A percentile compares a stretch with the other conserved stretches of the same genome.
These are phyloP conservation scores for Geophilus truncorum DNA, from an alignment of 2,888 invertebrate genomes.

Conservation along the genomic window DNA sequence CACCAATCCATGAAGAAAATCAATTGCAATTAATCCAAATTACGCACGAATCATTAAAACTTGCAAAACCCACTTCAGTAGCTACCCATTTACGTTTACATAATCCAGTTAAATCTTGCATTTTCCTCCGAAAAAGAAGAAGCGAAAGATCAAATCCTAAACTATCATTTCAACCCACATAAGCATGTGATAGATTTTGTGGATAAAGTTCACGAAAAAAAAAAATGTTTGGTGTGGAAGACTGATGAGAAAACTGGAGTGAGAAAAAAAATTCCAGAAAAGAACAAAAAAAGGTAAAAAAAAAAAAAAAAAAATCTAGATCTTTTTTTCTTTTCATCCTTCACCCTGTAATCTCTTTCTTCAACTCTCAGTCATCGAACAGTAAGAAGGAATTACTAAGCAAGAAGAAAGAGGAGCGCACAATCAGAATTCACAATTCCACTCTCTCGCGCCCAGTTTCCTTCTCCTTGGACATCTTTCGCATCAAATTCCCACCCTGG, in stretches of 20 bases:
- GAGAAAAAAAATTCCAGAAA: not conserved
- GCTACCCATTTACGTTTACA: not conserved
- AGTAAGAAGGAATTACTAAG: conserved; percentile 24
- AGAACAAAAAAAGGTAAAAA: not conserved
- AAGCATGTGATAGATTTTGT: conserved; percentile 7
- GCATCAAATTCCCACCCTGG: conserved; percentile 17
- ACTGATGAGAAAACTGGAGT: conserved; percentile 19
- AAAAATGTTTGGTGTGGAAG: no score
- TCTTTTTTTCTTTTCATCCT: not conserved
- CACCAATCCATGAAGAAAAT: conserved; percentile 13
- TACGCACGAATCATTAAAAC: not conserved
- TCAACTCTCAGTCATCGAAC: conserved; percentile 12
- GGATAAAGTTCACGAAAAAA: not conserved
- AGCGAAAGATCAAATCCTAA: not conserved
- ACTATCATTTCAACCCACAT: not conserved
- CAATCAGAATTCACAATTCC: conserved; percentile 27
- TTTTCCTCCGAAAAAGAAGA: not conserved
- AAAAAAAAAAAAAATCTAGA: not conserved
- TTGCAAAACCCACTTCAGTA: not conserved
- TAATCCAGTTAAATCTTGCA: not conserved
- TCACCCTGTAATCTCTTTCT: conserved; percentile 15
- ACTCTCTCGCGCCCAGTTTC: conserved; percentile 1
- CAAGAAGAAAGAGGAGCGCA: conserved; percentile 4
- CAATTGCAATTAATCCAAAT: conserved; percentile 9
- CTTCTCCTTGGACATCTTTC: conserved; percentile 23